Evolutionary conservation across 2,888 invertebrate genomes (phyloP).

Genomic region (Heteropelma amictum): DNA sequence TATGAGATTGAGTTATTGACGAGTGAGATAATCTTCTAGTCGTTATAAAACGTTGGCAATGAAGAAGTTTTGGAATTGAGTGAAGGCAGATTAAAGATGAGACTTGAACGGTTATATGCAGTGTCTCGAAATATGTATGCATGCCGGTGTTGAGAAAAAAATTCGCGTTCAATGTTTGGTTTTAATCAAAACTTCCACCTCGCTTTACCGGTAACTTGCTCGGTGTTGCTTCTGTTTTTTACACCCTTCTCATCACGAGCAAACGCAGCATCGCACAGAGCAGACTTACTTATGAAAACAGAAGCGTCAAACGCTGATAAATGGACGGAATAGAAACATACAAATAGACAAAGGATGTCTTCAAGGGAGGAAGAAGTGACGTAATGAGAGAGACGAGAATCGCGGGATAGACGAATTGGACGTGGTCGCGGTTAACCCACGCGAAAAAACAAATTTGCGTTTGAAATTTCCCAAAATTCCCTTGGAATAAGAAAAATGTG

Average conservation of each 20-base stretch:
- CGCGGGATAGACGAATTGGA: not conserved
- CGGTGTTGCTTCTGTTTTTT: slow-evolving; percentile 30
- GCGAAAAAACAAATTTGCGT: not conserved
- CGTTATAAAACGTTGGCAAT: slow-evolving; percentile 46
- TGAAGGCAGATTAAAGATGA: slow-evolving; percentile 50
- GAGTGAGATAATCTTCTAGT: slow-evolving; percentile 43
- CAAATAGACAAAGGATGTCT: not conserved
- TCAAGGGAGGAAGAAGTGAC: not conserved
- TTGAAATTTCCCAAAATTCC: not conserved
- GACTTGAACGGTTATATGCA: slow-evolving; percentile 10
- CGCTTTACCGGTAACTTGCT: slow-evolving; percentile 31
- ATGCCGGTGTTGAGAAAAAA: slow-evolving; percentile 55
- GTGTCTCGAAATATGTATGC: slow-evolving; percentile 38
- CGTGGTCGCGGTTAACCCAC: too few relatives aligned
- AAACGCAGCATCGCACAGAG: not conserved
- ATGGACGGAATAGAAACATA: not conserved
- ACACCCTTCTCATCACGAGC: slow-evolving; percentile 16
- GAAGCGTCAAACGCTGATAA: not conserved
- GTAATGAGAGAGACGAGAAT: not conserved
- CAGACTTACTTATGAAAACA: slow-evolving; percentile 15
- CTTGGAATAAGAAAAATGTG: not conserved
- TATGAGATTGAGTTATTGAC: slow-evolving; percentile 37
- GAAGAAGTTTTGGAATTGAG: slow-evolving; percentile 37
- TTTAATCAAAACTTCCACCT: slow-evolving; percentile 68
- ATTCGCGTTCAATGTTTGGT: slow-evolving; percentile 69